Evolutionary conservation across 2,888 invertebrate species (phyloP).

Genomic region (Meghimatium bilineatum): DNA sequence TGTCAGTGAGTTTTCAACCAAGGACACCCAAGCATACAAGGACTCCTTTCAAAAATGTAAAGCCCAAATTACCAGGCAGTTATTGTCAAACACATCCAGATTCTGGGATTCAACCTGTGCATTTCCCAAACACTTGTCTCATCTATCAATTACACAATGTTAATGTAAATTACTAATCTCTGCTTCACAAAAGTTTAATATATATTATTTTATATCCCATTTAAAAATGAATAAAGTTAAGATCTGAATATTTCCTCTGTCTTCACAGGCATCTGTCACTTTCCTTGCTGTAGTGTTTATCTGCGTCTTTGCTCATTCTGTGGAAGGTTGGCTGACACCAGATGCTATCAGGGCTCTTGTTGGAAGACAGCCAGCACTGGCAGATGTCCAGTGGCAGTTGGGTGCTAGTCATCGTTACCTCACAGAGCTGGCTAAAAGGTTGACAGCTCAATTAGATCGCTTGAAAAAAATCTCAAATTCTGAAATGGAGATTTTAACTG

Average conservation of each 20-base stretch:
- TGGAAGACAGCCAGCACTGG: constrained; percentile 53
- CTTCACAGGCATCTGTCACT: constrained; percentile 22
- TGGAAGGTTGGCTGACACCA: constrained; percentile 52
- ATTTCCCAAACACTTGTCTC: no score
- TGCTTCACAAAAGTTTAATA: no score
- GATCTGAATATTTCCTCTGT: background rate
- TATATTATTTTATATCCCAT: no score
- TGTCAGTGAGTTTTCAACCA: no score
- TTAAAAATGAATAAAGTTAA: no score
- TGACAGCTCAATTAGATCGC: constrained; percentile 6
- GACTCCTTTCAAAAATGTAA: no score
- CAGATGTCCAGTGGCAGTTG: constrained; percentile 50
- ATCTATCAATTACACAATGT: no score
- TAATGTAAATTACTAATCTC: no score
- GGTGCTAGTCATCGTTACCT: constrained; percentile 39
- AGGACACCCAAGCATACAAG: no score
- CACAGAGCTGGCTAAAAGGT: constrained; percentile 2
- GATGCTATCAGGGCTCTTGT: constrained; percentile 53
- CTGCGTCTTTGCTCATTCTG: constrained; percentile 51
- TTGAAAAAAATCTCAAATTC: constrained; percentile 29
- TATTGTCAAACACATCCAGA: no score
- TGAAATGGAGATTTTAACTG: constrained; percentile 32
- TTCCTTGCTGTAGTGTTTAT: constrained; percentile 46
- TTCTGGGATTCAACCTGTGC: no score
- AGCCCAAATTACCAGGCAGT: no score